Conservation (phyloP, 1,140 invertebrate species). For the Portunus trituberculatus region DNA sequence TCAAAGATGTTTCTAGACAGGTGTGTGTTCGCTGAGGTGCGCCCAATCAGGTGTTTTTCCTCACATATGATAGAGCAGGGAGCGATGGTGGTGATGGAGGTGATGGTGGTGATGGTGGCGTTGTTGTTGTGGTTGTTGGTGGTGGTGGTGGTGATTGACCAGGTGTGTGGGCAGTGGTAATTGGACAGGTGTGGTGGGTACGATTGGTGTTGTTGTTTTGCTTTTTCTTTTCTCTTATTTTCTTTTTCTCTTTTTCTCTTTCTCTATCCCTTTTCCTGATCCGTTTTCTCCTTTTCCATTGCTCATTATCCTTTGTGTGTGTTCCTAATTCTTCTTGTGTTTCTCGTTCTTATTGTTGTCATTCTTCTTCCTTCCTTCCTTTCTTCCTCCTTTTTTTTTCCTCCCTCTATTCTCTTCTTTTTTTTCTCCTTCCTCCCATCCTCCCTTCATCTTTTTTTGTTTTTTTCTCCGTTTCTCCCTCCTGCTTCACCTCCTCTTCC, state of each 20-base stretch:
- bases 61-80: neutral
- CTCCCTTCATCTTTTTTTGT: neutral
- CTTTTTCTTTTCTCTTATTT: too few species aligned
- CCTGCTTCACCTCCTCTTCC: neutral
- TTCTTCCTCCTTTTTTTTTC: neutral
- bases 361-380: neutral
- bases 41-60: neutral
- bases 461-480: neutral
- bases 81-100: neutral
- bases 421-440: neutral
- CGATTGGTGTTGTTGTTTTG: too few species aligned
- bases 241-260: too few species aligned
- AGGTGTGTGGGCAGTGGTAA: neutral
- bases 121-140: neutral
- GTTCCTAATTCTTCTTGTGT: too few species aligned
- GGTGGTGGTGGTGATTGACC: neutral
- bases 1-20: neutral
- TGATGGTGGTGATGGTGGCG: neutral
- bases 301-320: too few species aligned
- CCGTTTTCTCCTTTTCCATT: too few species aligned
- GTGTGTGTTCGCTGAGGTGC: neutral
- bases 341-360: neutral
- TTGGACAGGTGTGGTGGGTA: neutral
- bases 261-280: too few species aligned
- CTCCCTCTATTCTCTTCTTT: neutral